Evolutionary conservation across 2,797 vertebrate species (phyloP).

Genomic region (Poecilia picta): DNA sequence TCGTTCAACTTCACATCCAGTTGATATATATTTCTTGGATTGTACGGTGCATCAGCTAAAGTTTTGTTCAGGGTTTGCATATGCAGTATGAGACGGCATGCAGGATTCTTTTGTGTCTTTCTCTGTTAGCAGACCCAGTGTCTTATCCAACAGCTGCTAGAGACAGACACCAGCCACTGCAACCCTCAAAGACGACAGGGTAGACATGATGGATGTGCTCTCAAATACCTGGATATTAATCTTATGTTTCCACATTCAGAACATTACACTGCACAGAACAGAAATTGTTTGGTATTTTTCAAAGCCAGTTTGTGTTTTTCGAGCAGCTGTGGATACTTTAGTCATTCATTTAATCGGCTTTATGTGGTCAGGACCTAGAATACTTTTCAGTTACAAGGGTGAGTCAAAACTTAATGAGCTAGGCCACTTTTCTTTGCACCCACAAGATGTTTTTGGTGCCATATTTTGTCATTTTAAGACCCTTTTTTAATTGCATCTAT

Average conservation of each 20-base stretch:
- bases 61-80: background rate
- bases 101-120: too few species aligned
- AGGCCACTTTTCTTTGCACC: background rate
- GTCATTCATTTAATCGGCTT: background rate
- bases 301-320: background rate
- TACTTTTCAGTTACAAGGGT: background rate
- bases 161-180: background rate
- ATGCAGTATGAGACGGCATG: too few species aligned
- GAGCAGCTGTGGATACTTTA: background rate
- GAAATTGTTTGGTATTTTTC: background rate
- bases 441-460: background rate
- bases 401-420: background rate
- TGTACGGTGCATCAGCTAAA: background rate
- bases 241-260: background rate
- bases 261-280: background rate
- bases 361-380: background rate
- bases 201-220: background rate
- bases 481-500: background rate
- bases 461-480: background rate
- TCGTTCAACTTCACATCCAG: background rate
- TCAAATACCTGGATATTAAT: background rate
- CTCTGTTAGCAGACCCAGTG: too few species aligned
- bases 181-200: background rate
- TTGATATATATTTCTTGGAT: background rate
- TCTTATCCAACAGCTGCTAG: too few species aligned